Evolutionary conservation across 2,113 vertebrate species (phyloP), one percentile per base, ranked within the genome.

Genomic region (Hippocampus guttulatus): DNA sequence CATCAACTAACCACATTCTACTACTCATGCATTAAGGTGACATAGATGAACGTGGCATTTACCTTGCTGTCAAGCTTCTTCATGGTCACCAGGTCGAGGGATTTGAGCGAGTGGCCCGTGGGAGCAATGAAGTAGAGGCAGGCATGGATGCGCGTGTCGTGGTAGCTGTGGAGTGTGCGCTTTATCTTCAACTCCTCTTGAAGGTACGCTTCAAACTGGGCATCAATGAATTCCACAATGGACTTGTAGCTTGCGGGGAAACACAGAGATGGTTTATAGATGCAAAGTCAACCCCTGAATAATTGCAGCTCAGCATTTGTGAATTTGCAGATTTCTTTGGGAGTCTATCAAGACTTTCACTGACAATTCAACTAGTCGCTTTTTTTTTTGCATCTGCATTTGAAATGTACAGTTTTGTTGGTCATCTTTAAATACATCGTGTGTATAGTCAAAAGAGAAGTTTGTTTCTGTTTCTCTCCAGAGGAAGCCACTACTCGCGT

Each of bases 11-110:
- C 27, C 58, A 61, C 30, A 61, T 33, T 61, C 27, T 38, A 38
- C 15, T 18, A 38, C 58, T 61, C 33, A 41, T 11, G 33, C 30
- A 20, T 41, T 30, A 21, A 65, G 3, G 43, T 47, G 23, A 65
- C 41, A 15, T 5, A 23, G 9, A 65, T 43, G 27, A 25, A 49
- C 33, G 6, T 18, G 47, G 47, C 47, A 15, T 87, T 80, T 81
- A 99, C 97, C 95, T 98, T 99, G 88, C 97, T 99, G 84, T 99
- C 97, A 6, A 99, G 93, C 82, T 99, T 98, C 90, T 98, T 99
- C 97, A 98, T 99, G 0, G 97, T 99, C 54, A 99, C 95, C 85
- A 99, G 85, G 87, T 99, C 97, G 74, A 99, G 88, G 68, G 97
- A 98, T 81, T 99, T 99, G 68, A 99, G 92, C 0, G 97, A 99